Base-by-base conservation (phyloP, 2,113 vertebrate genomes). In the Lepus timidus region DNA sequence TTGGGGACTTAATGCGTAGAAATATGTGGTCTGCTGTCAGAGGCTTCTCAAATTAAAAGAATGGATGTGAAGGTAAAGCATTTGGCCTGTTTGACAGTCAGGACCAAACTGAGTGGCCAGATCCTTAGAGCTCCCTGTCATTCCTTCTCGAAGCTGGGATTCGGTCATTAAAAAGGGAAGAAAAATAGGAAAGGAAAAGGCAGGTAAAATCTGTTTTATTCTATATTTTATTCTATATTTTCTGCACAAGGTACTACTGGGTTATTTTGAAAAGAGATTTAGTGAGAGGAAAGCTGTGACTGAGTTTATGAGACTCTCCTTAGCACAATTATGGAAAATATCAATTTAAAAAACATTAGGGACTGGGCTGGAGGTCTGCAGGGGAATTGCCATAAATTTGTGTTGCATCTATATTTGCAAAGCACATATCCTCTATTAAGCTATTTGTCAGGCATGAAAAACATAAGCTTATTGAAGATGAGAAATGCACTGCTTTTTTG, bases 321-420 rank as follows among this genome's bases (percentile, higher is more conserved):
- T 80, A 55, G 49, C 73, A 86, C 89, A 95, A 84, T 55, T 71
- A 84, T 10, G 36, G 36, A 91, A 67, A 78, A 14, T 51, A 65
- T 79, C 78, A 74, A 55, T 90, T 93, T 84, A 61, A 65, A 55
- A 94, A 71, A 83, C 61, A 29, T 78, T 25, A 87, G 74, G 70
- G 62, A 85, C 44, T 90, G 39, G 20, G 62, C 90, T 74, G 85
- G 49, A 88, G 27, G 16, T 27, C 67, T 81, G 29, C 16, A 39
- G 33, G n/a, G 90, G 44, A 84, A 61, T 65, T 49, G 51, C 58
- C 86, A 12, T 51, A 6, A 27, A 33, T 81, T 76, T 76, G 9
- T 61, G 23, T 86, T 76, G 39, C 9, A 55, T 75, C 93, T 90
- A 78, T 67, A 94, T 81, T 65, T 92, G 94, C 55, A 64, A 85